Conservation (phyloP, 2,888 invertebrate species). For the Dinocampus coccinellae region DNA sequence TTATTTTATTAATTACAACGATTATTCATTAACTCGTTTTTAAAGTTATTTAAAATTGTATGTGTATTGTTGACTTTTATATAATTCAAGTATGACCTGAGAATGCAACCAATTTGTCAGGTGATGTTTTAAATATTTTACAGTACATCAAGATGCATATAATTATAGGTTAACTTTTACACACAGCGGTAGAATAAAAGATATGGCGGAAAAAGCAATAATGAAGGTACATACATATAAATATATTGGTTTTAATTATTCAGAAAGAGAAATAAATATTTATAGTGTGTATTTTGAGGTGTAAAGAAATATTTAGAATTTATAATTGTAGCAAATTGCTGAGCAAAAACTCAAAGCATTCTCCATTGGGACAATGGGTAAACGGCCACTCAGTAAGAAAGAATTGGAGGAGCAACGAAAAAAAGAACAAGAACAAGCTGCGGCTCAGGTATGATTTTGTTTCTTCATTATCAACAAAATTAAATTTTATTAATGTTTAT, state of each 20-base stretch:
- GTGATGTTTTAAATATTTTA: neutral
- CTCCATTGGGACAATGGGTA: slow-evolving; percentile 81
- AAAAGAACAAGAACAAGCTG: slow-evolving; percentile 91
- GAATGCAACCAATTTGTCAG: neutral
- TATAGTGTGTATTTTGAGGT: neutral
- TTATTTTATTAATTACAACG: neutral
- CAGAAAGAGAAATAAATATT: neutral
- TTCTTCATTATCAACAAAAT: neutral
- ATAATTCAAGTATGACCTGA: neutral
- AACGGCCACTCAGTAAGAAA: slow-evolving; percentile 82
- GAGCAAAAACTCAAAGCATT: slow-evolving; percentile 84
- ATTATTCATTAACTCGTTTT: neutral
- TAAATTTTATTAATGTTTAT: neutral
- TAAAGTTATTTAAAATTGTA: neutral
- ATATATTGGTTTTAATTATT: slow-evolving; percentile 1
- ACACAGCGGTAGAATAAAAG: slow-evolving; percentile 22
- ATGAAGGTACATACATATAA: slow-evolving; percentile 59
- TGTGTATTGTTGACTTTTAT: neutral
- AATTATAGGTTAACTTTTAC: slow-evolving; percentile 46
- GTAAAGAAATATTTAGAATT: neutral
- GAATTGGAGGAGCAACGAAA: slow-evolving; percentile 89
- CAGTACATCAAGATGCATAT: slow-evolving; percentile 19
- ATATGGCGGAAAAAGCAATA: slow-evolving; percentile 66
- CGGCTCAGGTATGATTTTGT: slow-evolving; percentile 80
- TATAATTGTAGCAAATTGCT: slow-evolving; percentile 72